Evolutionary conservation across 2,888 invertebrate genomes (phyloP).

Genomic region (Megalurothrips usitatus): DNA sequence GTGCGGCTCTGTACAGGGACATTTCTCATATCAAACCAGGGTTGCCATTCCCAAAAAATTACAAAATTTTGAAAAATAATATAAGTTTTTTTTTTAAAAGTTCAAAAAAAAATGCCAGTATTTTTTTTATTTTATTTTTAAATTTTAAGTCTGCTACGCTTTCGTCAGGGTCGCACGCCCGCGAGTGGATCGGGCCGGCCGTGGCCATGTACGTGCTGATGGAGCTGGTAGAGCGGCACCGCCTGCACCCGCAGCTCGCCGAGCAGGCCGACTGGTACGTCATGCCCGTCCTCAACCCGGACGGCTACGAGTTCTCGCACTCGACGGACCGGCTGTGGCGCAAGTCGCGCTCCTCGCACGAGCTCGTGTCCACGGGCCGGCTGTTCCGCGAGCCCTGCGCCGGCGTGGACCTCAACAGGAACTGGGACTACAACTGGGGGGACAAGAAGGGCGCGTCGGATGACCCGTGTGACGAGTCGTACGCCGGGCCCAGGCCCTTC

Average conservation of each 20-base stretch:
- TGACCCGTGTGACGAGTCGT: conserved; percentile 66
- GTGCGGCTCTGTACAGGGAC: neutral
- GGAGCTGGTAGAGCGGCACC: conserved; percentile 63
- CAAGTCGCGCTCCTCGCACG: conserved; percentile 34
- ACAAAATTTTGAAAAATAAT: no score
- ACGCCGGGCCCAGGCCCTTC: conserved; percentile 48
- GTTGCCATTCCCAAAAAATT: no score
- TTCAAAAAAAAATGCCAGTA: no score
- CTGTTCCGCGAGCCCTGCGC: conserved; percentile 52
- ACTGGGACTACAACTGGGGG: conserved; percentile 84
- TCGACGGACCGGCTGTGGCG: conserved; percentile 54
- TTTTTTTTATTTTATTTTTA: no score
- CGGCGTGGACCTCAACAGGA: conserved; percentile 80
- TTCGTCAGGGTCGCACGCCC: conserved; percentile 76
- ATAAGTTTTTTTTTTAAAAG: no score
- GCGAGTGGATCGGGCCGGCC: conserved; percentile 86
- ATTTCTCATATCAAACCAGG: no score
- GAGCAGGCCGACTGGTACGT: conserved; percentile 63
- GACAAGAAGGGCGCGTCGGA: conserved; percentile 70
- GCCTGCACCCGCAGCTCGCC: conserved; percentile 46
- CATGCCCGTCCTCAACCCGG: conserved; percentile 70
- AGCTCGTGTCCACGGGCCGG: neutral
- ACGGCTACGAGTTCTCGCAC: conserved; percentile 81
- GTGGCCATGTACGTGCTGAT: conserved; percentile 71
- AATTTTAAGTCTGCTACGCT: no score